These are phyloP conservation scores for Fabriciana adippe DNA, from an alignment of 2,888 invertebrate genomes.

Conservation along the genomic window DNA sequence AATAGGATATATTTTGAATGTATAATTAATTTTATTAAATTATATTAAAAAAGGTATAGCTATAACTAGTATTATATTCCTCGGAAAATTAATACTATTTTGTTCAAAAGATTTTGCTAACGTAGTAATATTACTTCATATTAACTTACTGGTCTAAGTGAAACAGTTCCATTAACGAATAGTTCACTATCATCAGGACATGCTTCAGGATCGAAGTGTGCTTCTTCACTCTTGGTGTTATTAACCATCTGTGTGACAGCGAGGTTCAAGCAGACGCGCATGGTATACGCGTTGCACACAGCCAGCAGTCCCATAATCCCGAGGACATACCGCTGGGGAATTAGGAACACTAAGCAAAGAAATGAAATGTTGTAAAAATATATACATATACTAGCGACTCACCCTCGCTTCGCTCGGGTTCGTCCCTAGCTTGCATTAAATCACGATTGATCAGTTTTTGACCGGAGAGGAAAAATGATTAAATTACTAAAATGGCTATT, in stretches of 20 bases:
- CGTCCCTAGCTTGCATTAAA: too few relatives aligned
- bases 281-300: conserved; percentile 89
- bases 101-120: not conserved
- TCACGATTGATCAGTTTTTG: too few relatives aligned
- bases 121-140: too few relatives aligned
- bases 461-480: too few relatives aligned
- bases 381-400: too few relatives aligned
- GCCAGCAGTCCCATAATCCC: conserved; percentile 89
- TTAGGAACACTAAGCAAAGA: conserved; percentile 80
- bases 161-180: conserved; percentile 63
- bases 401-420: too few relatives aligned
- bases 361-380: conserved; percentile 43
- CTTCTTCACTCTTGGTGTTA: conserved; percentile 62
- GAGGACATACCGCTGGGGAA: conserved; percentile 87
- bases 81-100: not conserved
- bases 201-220: conserved; percentile 63
- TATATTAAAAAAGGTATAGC: too few relatives aligned
- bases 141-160: conserved; percentile 62
- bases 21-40: too few relatives aligned
- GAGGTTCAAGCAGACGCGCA: conserved; percentile 87
- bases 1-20: too few relatives aligned
- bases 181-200: conserved; percentile 68
- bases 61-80: too few relatives aligned
- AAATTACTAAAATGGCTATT: too few relatives aligned
- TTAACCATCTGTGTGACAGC: conserved; percentile 87